Evolutionary conservation across 2,113 vertebrate genomes (phyloP).

Genomic region (Alethe castanea): DNA sequence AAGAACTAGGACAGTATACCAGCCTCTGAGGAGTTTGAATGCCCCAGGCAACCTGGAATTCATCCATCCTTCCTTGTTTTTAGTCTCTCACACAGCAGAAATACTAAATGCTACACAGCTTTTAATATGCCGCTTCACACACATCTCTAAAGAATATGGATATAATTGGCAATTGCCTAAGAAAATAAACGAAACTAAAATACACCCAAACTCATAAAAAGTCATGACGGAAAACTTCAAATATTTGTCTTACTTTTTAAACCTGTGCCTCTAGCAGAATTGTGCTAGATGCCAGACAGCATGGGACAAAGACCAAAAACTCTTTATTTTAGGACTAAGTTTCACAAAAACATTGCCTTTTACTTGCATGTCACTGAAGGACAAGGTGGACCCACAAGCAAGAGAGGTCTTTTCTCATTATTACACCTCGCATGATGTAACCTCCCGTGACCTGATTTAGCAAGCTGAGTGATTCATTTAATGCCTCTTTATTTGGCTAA

Average conservation of each 20-base stretch:
- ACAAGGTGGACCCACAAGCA: background rate
- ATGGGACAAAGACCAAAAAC: background rate
- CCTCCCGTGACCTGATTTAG: background rate
- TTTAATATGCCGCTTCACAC: background rate
- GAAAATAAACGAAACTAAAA: conserved; percentile 12
- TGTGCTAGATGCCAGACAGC: background rate
- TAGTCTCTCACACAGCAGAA: background rate
- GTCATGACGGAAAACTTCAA: background rate
- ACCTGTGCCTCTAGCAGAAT: background rate
- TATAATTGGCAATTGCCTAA: background rate
- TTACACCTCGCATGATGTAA: background rate
- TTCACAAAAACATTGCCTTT: background rate
- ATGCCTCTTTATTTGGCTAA: background rate
- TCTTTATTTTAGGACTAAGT: background rate
- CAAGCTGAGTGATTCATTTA: background rate
- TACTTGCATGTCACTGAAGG: background rate
- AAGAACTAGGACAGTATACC: conserved; percentile 15
- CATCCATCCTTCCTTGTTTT: conserved; percentile 29
- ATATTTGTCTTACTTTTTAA: conserved; percentile 22
- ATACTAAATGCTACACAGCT: conserved; percentile 11
- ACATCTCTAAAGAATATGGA: background rate
- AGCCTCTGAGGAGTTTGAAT: background rate
- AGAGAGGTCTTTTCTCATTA: background rate
- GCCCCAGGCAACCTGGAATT: conserved; percentile 32
- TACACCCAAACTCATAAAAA: background rate